Base-by-base conservation (phyloP, 53 echinoderm and acorn worm species). In the Paracentrotus lividus region DNA sequence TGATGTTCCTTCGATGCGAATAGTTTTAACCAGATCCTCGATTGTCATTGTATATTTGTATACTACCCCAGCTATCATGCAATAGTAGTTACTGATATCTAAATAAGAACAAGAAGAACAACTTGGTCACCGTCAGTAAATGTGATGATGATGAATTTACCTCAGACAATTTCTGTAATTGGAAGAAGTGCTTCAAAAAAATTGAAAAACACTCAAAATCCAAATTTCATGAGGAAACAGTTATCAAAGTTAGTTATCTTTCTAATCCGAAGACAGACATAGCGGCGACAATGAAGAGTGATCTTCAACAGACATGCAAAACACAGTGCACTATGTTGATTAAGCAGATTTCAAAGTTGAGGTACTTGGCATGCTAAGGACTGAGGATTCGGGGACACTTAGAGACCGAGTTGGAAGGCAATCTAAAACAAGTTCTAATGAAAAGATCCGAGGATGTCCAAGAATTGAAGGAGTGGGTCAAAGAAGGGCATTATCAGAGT, bases 121-220 rank as follows among this genome's bases (percentile, higher is more conserved):
- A 61, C 26, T 61, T 61, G 29, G 27, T 27, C 61, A 61, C 61
- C 27, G 7, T 61, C 27, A 29, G 61, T 27, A 61, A 61, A 26
- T 61, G 61, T 12, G 29, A 29, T 27, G 27, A 61, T 27, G 61
- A 61, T 61, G 61, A 26, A 0, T 61, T 61, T 29, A 61, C 61
- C n/a, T 61, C 29, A 12, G 29, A 7, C 1, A 0, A n/a, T 26
- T 61, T 61, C 15, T 27, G 61, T 29, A 61, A 60, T 27, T 26
- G 14, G 60, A 26, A 26, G 27, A 60, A 61, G 61, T 61, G 61
- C 61, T 61, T 61, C 27, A 8, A 59, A 59, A 59, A 59, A 24
- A n/a, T 59, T 59, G 59, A 59, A 59, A 59, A 59, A 59, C 59
- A 59, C n/a, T 59, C 59, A 59, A 59, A 24, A 27, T 60, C 60